Evolutionary conservation across 2,888 invertebrate species (phyloP).

Genomic region (Drosophila mulleri): DNA sequence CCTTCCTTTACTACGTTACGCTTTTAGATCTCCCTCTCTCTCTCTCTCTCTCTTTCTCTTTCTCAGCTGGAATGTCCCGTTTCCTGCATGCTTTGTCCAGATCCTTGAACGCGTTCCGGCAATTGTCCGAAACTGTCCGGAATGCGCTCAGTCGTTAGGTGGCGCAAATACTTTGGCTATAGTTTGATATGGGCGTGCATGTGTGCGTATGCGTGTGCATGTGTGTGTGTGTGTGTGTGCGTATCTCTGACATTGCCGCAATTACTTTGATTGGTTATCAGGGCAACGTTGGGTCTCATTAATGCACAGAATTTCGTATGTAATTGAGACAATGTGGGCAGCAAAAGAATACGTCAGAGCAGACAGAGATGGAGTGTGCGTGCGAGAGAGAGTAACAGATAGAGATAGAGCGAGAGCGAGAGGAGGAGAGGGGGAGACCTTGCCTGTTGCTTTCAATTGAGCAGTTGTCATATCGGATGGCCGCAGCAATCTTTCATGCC

Average conservation of each 20-base stretch:
- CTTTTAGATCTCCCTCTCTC: too few relatives aligned
- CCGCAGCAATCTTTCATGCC: conserved; percentile 42
- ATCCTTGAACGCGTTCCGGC: neutral
- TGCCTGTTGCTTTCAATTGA: conserved; percentile 34
- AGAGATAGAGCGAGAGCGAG: neutral
- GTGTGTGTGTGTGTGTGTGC: conserved; percentile 10
- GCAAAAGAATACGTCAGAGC: conserved; percentile 11
- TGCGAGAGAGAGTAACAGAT: neutral
- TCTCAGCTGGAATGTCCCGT: neutral
- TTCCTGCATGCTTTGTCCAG: neutral
- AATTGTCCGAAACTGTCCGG: neutral
- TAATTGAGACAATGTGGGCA: conserved; percentile 31
- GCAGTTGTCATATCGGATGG: conserved; percentile 46
- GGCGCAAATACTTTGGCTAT: neutral
- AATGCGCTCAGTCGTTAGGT: neutral
- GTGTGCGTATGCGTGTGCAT: neutral
- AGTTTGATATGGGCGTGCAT: neutral
- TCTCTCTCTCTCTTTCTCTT: too few relatives aligned
- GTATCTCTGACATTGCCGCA: conserved; percentile 42
- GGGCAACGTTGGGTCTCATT: conserved; percentile 2
- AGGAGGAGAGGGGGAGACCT: neutral
- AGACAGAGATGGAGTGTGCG: neutral
- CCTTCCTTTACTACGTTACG: neutral
- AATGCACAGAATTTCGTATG: conserved; percentile 23
- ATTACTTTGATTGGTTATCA: conserved; percentile 58